Percentiles rank a stretch among this genome's conserved stretches.
Evolutionary conservation across 2,113 vertebrate genomes (phyloP).

Genomic region (chimpanzee (Pan troglodytes)): NHGRI_mPanTro3-v2.1_pri NC_072410.2:100723501-100724000

Average conservation of each 20-base stretch:
- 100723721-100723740: too few relatives aligned
- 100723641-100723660: not conserved
- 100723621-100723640: not conserved
- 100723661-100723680: not conserved
- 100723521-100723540: not conserved
- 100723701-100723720: not conserved
- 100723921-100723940: not conserved
- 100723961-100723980: not conserved
- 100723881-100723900: not conserved
- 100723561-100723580: not conserved
- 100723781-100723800: too few relatives aligned
- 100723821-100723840: not conserved
- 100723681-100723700: not conserved
- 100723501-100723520: not conserved
- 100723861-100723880: not conserved
- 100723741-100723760: not conserved
- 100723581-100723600: not conserved
- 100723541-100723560: not conserved
- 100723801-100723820: rapidly evolving
- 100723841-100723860: not conserved
- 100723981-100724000: not conserved
- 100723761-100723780: not conserved
- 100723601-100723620: not conserved
- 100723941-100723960: not conserved
- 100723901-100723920: not conserved